Evolutionary conservation across 2,888 invertebrate genomes (phyloP).

Genomic region (Lagria hirta): DNA sequence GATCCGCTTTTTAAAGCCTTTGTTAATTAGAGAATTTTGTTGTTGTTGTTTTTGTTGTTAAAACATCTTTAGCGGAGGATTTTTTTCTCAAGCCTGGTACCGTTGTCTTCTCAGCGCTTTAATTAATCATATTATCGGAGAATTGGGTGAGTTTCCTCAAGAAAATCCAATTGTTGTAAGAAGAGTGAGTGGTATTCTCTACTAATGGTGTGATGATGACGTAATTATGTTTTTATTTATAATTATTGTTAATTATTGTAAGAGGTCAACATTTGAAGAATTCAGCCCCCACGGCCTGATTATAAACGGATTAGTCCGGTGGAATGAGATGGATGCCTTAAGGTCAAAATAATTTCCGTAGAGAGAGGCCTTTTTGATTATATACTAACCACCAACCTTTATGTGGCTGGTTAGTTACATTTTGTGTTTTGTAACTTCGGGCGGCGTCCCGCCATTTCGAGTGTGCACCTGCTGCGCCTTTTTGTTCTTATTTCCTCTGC

Average conservation of each 20-base stretch:
- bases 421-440: conserved; percentile 26
- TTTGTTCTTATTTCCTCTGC: conserved; percentile 43
- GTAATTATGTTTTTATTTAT: too few species aligned
- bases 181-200: conserved; percentile 11
- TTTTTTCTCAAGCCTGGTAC: too few species aligned
- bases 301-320: conserved; percentile 9
- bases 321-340: conserved; percentile 6
- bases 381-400: conserved; percentile 7
- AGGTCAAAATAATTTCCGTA: conserved; percentile 15
- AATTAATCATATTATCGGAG: conserved; percentile 10
- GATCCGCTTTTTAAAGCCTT: too few species aligned
- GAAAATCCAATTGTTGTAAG: conserved; percentile 20
- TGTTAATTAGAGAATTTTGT: too few species aligned
- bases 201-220: conserved; percentile 19
- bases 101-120: too few species aligned
- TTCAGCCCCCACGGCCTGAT: too few species aligned
- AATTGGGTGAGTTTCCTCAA: conserved; percentile 18
- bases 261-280: too few species aligned
- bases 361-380: too few species aligned
- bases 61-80: too few species aligned
- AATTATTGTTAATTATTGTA: too few species aligned
- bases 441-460: conserved; percentile 43
- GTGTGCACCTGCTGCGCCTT: conserved; percentile 48
- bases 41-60: too few species aligned
- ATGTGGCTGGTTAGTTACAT: conserved; percentile 10